Base-by-base conservation (phyloP, 2,797 vertebrate species). In the Antrozous pallidus region DNA sequence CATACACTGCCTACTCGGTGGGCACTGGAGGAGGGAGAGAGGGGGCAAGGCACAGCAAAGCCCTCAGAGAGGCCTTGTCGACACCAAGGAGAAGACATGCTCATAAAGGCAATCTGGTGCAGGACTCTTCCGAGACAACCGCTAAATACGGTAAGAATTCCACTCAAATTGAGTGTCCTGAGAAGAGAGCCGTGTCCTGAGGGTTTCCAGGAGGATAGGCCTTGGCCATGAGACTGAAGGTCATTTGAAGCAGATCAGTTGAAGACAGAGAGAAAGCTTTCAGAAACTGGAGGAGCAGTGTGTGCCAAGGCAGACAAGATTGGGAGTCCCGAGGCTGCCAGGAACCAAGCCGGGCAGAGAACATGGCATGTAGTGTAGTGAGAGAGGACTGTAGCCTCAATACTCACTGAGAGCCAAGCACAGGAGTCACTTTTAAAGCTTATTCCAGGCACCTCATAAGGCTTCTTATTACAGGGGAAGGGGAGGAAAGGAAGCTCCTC, bases 311-410 rank as follows among this genome's bases (percentile, higher is more conserved):
- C 65, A 22, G 26, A 4, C 36, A 20, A n/a, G 36, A 6, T 14
- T 6, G 4, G 3, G 12, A 16, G 7, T 11, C 3, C 2, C 0
- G 1, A 49, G 80, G 31, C 20, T 42, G 67, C 49, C 3, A 6
- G 42, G 14, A 31, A 12, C 4, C 1, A 3, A 6, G 8, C 36
- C 2, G 26, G 24, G 38, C 40, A n/a, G 54, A 73, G 54, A 40
- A 31, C 14, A n/a, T 31, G 0, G 0, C 1, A 5, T 54, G 12
- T 16, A 28, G 7, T 36, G 13, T 0, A 10, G 5, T 2, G 28
- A 47, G 77, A 47, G n/a, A 5, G 2, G 22, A 0, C 26, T 3
- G 6, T 0, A 42, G 6, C 56, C 54, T 51, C 49, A 3, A 4
- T 22, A 28, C 5, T 3, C 1, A 31, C 18, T 12, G 18, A 8